These are phyloP conservation scores for Hoplostethus mediterraneus DNA, from an alignment of 2,797 vertebrate species.

Conservation along the genomic window DNA sequence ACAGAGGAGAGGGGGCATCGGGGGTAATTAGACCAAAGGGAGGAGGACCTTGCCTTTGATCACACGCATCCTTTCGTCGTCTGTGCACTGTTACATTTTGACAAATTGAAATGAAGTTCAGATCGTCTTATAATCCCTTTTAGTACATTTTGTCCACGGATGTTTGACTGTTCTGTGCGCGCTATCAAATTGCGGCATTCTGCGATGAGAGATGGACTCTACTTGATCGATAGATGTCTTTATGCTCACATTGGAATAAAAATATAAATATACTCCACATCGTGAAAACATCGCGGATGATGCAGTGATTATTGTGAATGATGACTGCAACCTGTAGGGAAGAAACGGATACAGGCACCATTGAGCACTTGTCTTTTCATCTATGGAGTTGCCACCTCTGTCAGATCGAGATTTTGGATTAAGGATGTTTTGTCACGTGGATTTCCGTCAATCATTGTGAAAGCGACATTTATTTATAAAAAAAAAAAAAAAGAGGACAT, in stretches of 20 bases:
- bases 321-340: conserved; percentile 68
- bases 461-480: conserved; percentile 44
- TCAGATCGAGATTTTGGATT: conserved; percentile 68
- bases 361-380: conserved; percentile 68
- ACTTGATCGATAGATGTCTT: conserved; percentile 37
- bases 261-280: conserved; percentile 19
- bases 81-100: conserved; percentile 27
- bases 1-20: conserved; percentile 79
- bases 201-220: conserved; percentile 50
- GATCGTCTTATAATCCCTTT: conserved; percentile 40
- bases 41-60: conserved; percentile 56
- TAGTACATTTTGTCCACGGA: conserved; percentile 71
- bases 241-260: conserved; percentile 37
- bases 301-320: conserved; percentile 61
- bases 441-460: conserved; percentile 55
- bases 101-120: conserved; percentile 13
- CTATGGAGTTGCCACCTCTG: conserved; percentile 67
- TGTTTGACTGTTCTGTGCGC: conserved; percentile 54
- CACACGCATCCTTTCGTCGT: conserved; percentile 31
- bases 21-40: conserved; percentile 83
- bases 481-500: conserved; percentile 45
- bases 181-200: conserved; percentile 69
- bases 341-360: conserved; percentile 63
- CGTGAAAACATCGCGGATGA: conserved; percentile 33
- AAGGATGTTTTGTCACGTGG: conserved; percentile 55